Percentiles rank a stretch among this genome's conserved stretches.
These are phyloP conservation scores for Ricordea florida DNA, from an alignment of 92 coral and sea anemone genomes.

Conservation along the genomic window DNA sequence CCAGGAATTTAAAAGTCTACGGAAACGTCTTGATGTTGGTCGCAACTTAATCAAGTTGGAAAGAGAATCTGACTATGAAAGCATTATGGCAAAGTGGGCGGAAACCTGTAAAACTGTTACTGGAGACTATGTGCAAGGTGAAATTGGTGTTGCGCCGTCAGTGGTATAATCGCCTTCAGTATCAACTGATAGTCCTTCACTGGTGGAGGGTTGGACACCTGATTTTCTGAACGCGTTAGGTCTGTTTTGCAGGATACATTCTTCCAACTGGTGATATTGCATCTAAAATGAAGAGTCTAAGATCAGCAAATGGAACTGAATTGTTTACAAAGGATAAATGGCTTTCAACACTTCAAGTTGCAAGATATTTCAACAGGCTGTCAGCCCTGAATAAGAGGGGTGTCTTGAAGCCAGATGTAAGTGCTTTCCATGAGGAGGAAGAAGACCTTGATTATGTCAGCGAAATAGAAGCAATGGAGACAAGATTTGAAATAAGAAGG, in stretches of 20 bases:
- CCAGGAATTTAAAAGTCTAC: not conserved
- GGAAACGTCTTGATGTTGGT: conserved; percentile 17
- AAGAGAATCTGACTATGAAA: conserved; percentile 12
- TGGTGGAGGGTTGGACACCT: conserved; percentile 17
- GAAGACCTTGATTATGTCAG: conserved; percentile 2
- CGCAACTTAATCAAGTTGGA: not conserved
- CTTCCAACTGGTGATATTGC: conserved; percentile 13
- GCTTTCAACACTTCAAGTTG: conserved; percentile 22
- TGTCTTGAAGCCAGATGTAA: not conserved
- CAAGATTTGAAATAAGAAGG: not conserved
- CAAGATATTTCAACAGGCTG: conserved; percentile 22
- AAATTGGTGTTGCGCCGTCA: not conserved
- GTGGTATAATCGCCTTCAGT: not conserved
- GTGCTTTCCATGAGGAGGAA: not conserved
- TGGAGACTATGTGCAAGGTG: not conserved
- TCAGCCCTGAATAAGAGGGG: conserved; percentile 22
- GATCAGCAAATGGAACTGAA: conserved; percentile 7
- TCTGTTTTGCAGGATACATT: conserved; percentile 1
- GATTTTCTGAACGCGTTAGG: not conserved
- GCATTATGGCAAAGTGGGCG: not conserved
- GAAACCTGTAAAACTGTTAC: conserved; percentile 12
- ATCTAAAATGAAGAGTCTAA: conserved; percentile 11
- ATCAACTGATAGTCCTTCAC: not conserved
- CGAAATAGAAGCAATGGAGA: conserved; percentile 4
- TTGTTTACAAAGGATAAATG: conserved; percentile 13